Percentiles rank a stretch among this genome's conserved stretches.
phyloP scores from a whole-genome alignment of 2,797 vertebrate species.

The Phoebastria nigripes region DNA sequence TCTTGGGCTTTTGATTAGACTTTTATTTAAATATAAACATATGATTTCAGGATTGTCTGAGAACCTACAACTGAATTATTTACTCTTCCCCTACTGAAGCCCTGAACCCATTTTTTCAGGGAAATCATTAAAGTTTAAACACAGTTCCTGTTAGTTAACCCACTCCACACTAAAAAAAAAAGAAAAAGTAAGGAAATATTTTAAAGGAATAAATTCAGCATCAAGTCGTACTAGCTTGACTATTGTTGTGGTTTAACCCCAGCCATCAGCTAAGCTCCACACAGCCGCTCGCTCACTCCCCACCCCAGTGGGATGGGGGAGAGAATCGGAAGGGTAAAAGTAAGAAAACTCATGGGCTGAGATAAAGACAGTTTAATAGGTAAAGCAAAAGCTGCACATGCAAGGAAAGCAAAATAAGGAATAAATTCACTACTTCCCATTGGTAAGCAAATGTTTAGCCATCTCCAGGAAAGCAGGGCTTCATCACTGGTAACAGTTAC shows the following conservation, averaged over 20 bases:
- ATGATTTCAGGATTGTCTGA: background rate
- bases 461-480: background rate
- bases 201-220: background rate
- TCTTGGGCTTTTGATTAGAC: background rate
- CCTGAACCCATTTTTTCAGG: background rate
- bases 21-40: background rate
- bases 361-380: background rate
- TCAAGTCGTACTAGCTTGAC: background rate
- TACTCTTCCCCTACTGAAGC: background rate
- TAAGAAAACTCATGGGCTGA: background rate
- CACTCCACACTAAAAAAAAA: background rate
- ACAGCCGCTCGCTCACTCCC: accelerated
- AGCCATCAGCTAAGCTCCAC: background rate
- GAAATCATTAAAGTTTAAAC: background rate
- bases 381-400: background rate
- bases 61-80: background rate
- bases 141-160: background rate
- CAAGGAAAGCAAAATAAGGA: background rate
- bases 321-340: background rate
- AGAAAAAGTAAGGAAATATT: background rate
- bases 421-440: background rate
- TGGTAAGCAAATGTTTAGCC: background rate
- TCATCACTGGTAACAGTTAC: background rate
- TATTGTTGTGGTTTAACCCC: background rate
- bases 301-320: background rate